phyloP scores from a whole-genome alignment of 2,888 invertebrate genomes.

The Zootermopsis nevadensis region DNA sequence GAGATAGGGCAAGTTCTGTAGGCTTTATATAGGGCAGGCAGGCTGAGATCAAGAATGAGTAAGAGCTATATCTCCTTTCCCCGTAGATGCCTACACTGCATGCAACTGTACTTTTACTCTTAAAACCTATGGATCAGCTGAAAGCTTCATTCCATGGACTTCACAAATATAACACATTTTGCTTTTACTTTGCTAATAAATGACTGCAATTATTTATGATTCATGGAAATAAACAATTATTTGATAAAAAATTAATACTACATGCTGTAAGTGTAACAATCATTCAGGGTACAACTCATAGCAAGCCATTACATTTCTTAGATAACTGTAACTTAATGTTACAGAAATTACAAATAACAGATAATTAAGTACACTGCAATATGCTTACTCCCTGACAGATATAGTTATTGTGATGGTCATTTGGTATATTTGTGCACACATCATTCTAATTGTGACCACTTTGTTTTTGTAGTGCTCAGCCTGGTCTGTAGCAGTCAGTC shows the following conservation, averaged over 20 bases:
- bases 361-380: neutral
- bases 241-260: neutral
- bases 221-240: neutral
- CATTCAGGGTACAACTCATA: neutral
- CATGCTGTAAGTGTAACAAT: neutral
- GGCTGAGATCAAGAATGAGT: no score
- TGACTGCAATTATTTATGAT: neutral
- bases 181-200: neutral
- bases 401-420: neutral
- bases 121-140: no score
- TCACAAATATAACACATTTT: no score
- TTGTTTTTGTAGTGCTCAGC: neutral
- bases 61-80: no score
- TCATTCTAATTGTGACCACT: no score
- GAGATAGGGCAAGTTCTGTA: no score
- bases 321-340: neutral
- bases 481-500: neutral
- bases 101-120: no score
- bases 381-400: slow-evolving; percentile 1
- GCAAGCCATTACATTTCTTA: neutral
- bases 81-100: no score
- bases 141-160: no score
- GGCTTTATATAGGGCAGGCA: no score
- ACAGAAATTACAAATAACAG: neutral
- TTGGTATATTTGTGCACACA: neutral